Evolutionary conservation across 1,140 invertebrate genomes (phyloP).

Genomic region (Protaetia brevitarsis): DNA sequence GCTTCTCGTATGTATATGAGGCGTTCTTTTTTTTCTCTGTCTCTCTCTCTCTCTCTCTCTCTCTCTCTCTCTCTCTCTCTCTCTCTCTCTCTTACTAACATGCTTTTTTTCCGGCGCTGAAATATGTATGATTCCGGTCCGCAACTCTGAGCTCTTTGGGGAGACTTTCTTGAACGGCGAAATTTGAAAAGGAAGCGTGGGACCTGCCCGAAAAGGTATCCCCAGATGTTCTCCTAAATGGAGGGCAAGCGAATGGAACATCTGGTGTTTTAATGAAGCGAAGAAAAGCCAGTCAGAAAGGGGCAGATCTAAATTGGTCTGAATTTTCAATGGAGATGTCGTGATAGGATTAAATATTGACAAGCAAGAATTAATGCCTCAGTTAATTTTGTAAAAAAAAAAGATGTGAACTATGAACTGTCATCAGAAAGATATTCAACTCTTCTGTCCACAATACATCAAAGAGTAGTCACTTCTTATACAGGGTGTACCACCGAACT

Average conservation of each 20-base stretch:
- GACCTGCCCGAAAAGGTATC: background rate
- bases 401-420: too few relatives aligned
- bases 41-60: slow-evolving; percentile 19
- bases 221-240: background rate
- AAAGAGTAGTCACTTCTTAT: too few relatives aligned
- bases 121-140: slow-evolving; percentile 7
- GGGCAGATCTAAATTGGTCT: background rate
- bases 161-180: background rate
- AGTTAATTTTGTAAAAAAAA: too few relatives aligned
- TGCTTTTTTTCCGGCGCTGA: too few relatives aligned
- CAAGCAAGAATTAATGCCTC: too few relatives aligned
- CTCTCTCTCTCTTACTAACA: too few relatives aligned
- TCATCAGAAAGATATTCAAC: too few relatives aligned
- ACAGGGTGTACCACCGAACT: too few relatives aligned
- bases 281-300: background rate
- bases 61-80: background rate
- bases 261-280: slow-evolving; percentile 36
- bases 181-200: background rate
- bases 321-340: background rate
- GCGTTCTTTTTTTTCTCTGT: too few relatives aligned
- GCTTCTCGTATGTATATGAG: background rate
- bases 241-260: background rate
- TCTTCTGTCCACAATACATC: too few relatives aligned
- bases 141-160: background rate
- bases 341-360: background rate